Conservation (phyloP, 35 echinoderm and acorn worm species). For the Strongylocentrotus purpuratus region DNA sequence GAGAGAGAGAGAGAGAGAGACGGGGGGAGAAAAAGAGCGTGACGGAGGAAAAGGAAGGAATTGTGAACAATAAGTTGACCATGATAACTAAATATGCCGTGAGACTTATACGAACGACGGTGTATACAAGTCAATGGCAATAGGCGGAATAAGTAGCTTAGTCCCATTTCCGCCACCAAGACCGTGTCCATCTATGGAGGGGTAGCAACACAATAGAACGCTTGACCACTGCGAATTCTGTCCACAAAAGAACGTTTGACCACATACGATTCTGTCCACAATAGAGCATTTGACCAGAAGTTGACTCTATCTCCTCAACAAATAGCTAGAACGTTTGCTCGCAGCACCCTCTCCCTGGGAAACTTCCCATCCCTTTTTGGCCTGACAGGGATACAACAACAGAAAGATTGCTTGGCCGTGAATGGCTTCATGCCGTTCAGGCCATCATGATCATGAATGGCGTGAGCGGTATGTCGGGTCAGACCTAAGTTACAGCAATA, state of each 20-base stretch:
- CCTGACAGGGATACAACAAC: background rate
- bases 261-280: background rate
- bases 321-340: background rate
- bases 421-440: background rate
- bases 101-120: background rate
- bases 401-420: background rate
- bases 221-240: background rate
- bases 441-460: background rate
- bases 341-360: background rate
- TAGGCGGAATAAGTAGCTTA: background rate
- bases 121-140: background rate
- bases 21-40: background rate
- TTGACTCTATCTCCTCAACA: background rate
- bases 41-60: background rate
- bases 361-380: background rate
- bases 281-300: background rate
- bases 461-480: background rate
- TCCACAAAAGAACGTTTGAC: background rate
- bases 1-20: background rate
- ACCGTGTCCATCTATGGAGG: background rate
- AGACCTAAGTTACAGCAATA: background rate
- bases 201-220: background rate
- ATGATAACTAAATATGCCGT: background rate
- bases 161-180: background rate
- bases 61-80: background rate